phyloP scores from a whole-genome alignment of 2,797 vertebrate species.

The Caiman crocodilus region DNA sequence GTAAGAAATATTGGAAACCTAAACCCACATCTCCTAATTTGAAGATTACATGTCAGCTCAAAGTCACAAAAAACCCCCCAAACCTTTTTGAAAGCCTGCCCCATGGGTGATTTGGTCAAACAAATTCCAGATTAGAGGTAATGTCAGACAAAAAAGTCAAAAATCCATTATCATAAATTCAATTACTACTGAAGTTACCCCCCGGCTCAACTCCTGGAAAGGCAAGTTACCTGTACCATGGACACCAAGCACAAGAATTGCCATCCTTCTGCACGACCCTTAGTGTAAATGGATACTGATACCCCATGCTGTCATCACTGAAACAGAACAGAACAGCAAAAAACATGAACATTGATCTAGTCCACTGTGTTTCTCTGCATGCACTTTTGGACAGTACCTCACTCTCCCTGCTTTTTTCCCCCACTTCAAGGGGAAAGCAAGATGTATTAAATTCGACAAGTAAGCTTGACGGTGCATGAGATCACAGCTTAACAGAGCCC shows the following conservation, averaged over 20 bases:
- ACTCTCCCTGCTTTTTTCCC: neutral
- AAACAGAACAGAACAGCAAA: slow-evolving; percentile 61
- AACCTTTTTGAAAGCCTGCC: neutral
- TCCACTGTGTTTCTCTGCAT: neutral
- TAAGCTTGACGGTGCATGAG: neutral
- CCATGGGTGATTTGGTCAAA: neutral
- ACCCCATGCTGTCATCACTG: slow-evolving; percentile 99
- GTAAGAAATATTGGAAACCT: neutral
- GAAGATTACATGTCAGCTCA: neutral
- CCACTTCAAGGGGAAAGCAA: neutral
- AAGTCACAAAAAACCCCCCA: slow-evolving; percentile 41
- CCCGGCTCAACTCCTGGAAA: slow-evolving; percentile 21
- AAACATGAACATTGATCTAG: slow-evolving; percentile 36
- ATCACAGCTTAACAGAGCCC: neutral
- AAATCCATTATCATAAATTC: slow-evolving; percentile 30
- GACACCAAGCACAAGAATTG: slow-evolving; percentile 97
- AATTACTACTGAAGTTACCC: slow-evolving; percentile 48
- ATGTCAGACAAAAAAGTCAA: slow-evolving; percentile 26
- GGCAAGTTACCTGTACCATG: slow-evolving; percentile 94
- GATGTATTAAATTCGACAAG: neutral
- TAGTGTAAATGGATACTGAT: slow-evolving; percentile 98
- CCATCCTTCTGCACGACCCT: slow-evolving; percentile 96
- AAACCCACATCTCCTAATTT: slow-evolving; percentile 5
- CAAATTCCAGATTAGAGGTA: slow-evolving; percentile 48
- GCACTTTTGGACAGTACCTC: neutral